Conservation (phyloP, 2,113 vertebrate species). For the Osmerus mordax region DNA sequence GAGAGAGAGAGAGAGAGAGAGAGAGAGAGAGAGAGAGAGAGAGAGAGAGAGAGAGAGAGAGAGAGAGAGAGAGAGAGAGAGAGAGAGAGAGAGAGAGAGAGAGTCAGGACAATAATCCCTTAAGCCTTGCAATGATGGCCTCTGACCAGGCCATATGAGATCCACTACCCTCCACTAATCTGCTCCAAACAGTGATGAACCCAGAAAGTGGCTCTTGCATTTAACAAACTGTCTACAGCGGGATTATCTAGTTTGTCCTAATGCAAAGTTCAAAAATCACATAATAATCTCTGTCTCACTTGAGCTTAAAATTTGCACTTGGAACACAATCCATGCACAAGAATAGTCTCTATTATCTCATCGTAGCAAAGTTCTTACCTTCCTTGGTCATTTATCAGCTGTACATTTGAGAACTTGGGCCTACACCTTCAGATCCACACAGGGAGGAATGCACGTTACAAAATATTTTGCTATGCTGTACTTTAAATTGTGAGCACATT, state of each 20-base stretch:
- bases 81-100: constrained; percentile 42
- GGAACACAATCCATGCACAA: constrained; percentile 12
- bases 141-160: constrained; percentile 77
- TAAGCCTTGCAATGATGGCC: constrained; percentile 75
- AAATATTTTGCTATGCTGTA: too few species aligned
- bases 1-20: constrained; percentile 2
- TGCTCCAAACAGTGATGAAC: constrained; percentile 73
- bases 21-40: not conserved
- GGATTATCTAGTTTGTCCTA: constrained; percentile 68
- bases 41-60: constrained; percentile 25
- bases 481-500: too few species aligned
- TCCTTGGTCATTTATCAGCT: not conserved
- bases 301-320: constrained; percentile 12
- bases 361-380: constrained; percentile 5
- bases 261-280: constrained; percentile 58
- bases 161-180: constrained; percentile 73
- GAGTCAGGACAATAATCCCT: constrained; percentile 73
- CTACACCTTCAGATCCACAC: too few species aligned
- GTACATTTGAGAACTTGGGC: too few species aligned
- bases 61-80: too few species aligned
- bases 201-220: constrained; percentile 72
- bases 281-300: constrained; percentile 46
- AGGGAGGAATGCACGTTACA: too few species aligned
- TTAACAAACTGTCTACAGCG: constrained; percentile 73
- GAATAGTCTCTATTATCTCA: constrained; percentile 35